Conservation (phyloP, 2,113 vertebrate species). For the Ginglymostoma cirratum region DNA sequence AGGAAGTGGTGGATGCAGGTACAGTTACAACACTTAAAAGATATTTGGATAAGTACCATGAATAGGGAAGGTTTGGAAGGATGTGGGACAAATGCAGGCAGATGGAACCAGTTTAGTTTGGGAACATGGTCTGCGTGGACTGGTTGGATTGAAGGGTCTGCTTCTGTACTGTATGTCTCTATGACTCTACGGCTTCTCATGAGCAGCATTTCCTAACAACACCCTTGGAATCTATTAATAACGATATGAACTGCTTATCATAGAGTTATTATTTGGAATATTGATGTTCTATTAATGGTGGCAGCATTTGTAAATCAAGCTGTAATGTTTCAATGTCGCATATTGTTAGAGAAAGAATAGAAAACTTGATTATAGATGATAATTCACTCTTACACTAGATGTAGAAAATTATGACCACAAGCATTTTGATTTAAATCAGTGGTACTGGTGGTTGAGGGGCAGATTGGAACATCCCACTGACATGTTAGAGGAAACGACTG, state of each 20-base stretch:
- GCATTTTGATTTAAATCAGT: conserved; percentile 24
- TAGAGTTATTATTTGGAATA: background rate
- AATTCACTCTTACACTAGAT: background rate
- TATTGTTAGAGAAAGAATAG: background rate
- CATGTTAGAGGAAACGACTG: background rate
- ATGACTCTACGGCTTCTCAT: no score
- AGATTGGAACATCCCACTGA: conserved; percentile 4
- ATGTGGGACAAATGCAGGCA: no score
- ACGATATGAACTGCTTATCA: no score
- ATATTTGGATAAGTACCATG: no score
- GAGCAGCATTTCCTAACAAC: background rate
- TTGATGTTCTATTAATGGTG: background rate
- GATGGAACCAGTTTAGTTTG: no score
- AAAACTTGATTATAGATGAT: background rate
- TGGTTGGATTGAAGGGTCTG: no score
- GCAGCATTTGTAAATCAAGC: background rate
- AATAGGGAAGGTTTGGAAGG: no score
- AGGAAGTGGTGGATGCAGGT: no score
- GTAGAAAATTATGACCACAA: conserved; percentile 23
- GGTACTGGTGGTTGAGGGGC: conserved; percentile 15
- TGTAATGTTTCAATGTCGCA: background rate
- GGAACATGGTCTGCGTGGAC: no score
- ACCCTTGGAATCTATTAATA: background rate
- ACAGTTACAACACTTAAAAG: no score
- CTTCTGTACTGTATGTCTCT: no score